Percentiles rank a stretch among this genome's conserved stretches.
Evolutionary conservation across 2,888 invertebrate genomes (phyloP).

Genomic region (Chymomyza caudatula): DNA sequence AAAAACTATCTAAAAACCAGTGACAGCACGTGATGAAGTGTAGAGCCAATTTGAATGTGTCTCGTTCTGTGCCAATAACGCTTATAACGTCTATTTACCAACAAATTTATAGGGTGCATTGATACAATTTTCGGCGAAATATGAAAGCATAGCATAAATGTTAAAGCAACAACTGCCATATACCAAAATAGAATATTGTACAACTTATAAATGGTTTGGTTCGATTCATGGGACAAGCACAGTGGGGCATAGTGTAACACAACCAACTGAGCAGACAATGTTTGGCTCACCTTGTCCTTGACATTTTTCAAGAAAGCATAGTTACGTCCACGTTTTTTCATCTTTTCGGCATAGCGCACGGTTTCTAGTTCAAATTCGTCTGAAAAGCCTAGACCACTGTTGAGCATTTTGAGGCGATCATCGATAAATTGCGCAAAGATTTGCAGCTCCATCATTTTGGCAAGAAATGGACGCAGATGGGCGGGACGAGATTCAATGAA

Average conservation of each 20-base stretch:
- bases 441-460: slow-evolving; percentile 94
- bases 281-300: slow-evolving; percentile 86
- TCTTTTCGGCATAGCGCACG: slow-evolving; percentile 80
- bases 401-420: slow-evolving; percentile 93
- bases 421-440: slow-evolving; percentile 97
- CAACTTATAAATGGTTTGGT: not conserved
- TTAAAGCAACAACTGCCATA: not conserved
- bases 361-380: slow-evolving; percentile 97
- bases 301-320: slow-evolving; percentile 93
- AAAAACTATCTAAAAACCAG: slow-evolving; percentile 10
- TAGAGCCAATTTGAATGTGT: not conserved
- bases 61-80: not conserved
- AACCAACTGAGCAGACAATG: not conserved
- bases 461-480: slow-evolving; percentile 91
- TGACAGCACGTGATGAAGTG: not conserved
- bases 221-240: not conserved
- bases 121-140: not conserved
- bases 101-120: not conserved
- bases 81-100: not conserved
- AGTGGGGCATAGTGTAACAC: not conserved
- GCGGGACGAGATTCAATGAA: slow-evolving; percentile 92
- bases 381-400: slow-evolving; percentile 93
- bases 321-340: slow-evolving; percentile 78
- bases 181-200: slow-evolving; percentile 1
- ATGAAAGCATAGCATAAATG: not conserved